Evolutionary conservation across 2,113 vertebrate genomes (phyloP), one percentile per base, ranked within the genome.

Genomic region (Leiothrix lutea): DNA sequence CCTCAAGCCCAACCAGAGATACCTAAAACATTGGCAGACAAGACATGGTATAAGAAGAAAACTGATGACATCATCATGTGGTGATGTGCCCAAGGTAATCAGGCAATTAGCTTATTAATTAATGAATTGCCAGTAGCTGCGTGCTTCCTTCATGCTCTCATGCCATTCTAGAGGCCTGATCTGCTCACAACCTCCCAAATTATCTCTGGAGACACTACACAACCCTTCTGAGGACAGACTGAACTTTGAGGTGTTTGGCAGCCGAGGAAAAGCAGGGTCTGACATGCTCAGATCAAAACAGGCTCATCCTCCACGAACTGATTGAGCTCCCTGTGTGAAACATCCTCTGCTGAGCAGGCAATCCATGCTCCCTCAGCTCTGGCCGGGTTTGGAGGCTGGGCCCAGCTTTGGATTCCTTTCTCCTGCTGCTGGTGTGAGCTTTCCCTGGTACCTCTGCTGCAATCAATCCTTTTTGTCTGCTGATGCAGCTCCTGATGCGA

Each of bases 381-480:
- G 64, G 14, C 11, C 29, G 45, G 15, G 28, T 40, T 25, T 67
- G 25, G 60, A 69, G 40, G 8, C 8, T 80, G 53, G 19, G 9
- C 53, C 77, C 16, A 69, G 40, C 51, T 71, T 67, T 72, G 58
- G 61, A 72, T 87, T 75, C 17, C 17, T 60, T 54, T 35, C 64
- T 62, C 24, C 9, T 21, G 31, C 17, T 35, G n/a, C n/a, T 50
- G 48, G 4, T 36, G 65, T 28, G 77, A 86, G 36, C 10, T 79
- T 88, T 78, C 36, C 47, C 69, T n/a, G 48, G 23, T 67, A 18
- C 40, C 54, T 78, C 24, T 18, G 1, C 44, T 17, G n/a, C 60
- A 85, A 93, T 90, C 64, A 62, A 62, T 70, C 72, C 18, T 47
- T 58, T 91, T 42, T 84, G 57, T 62, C 74, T 88, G 62, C 88